Percentiles rank a stretch among this genome's conserved stretches.
These are phyloP conservation scores for Prunella fulvescens DNA, from an alignment of 2,113 vertebrate genomes.

Conservation along the genomic window DNA sequence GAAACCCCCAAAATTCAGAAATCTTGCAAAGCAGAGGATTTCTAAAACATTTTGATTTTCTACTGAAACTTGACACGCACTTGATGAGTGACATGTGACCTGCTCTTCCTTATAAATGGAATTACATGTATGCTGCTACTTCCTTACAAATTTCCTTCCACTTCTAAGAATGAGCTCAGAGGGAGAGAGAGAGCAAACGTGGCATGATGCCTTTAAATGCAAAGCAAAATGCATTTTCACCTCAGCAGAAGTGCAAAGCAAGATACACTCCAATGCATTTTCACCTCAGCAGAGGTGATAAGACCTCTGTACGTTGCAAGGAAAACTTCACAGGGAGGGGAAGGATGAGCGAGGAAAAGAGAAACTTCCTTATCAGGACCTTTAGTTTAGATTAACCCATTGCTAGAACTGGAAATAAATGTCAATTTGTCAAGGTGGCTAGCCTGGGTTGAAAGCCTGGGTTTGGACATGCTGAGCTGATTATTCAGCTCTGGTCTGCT, in stretches of 20 bases:
- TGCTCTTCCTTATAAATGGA: background rate
- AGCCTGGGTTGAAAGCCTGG: background rate
- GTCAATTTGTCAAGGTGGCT: background rate
- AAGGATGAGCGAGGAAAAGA: background rate
- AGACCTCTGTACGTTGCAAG: background rate
- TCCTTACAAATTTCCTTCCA: background rate
- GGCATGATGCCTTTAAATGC: background rate
- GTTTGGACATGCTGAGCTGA: background rate
- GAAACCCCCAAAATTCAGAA: background rate
- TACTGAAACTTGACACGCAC: background rate
- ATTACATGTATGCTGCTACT: background rate
- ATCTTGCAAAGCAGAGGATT: background rate
- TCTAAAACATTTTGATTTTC: background rate
- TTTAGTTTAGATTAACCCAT: background rate
- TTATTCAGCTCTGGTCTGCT: background rate
- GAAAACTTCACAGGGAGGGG: background rate
- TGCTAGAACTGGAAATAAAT: background rate
- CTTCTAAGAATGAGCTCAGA: background rate
- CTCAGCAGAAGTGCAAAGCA: background rate
- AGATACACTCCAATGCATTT: background rate
- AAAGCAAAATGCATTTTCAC: background rate
- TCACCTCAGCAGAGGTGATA: background rate
- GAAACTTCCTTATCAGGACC: background rate
- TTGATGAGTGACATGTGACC: background rate
- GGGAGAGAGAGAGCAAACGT: background rate